These are phyloP conservation scores for Etheostoma perlongum DNA, from an alignment of 2,797 vertebrate species.

Conservation along the genomic window DNA sequence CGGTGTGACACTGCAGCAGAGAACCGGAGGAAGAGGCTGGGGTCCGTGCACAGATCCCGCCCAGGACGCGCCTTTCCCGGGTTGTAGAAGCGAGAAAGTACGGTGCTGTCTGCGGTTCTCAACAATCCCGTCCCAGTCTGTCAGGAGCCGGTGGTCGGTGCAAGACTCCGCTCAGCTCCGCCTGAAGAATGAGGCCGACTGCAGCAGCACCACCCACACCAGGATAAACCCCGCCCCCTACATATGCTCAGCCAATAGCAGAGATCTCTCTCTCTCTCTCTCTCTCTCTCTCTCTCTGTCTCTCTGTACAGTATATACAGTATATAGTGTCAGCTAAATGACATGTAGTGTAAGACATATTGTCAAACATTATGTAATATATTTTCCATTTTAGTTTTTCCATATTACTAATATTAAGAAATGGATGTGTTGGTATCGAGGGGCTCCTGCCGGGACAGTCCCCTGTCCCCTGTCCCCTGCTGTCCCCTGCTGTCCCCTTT, in stretches of 20 bases:
- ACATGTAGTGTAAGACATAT: no score
- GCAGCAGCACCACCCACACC: slow-evolving; percentile 40
- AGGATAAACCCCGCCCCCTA: slow-evolving; percentile 22
- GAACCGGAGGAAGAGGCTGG: slow-evolving; percentile 17
- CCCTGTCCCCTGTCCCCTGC: no score
- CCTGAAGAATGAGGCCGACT: slow-evolving; percentile 31
- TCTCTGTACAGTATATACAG: no score
- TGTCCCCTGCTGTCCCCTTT: no score
- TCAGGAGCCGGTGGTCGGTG: not conserved
- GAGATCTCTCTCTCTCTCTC: not conserved
- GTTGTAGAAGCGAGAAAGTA: not conserved
- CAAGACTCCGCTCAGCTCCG: slow-evolving; percentile 8
- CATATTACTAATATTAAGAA: no score
- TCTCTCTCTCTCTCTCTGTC: no score
- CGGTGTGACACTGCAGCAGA: not conserved
- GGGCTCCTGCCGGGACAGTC: no score
- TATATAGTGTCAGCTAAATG: no score
- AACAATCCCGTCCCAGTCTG: not conserved
- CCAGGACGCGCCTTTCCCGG: slow-evolving; percentile 32
- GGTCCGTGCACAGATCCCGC: not conserved
- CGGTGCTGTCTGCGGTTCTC: slow-evolving; percentile 5
- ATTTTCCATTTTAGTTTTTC: no score
- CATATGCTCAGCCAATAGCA: slow-evolving; percentile 55
- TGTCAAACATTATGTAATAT: no score
- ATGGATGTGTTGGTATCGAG: no score